Percentiles rank a stretch among this genome's conserved stretches.
phyloP scores from a whole-genome alignment of 2,888 invertebrate species.

The Chouioia cunea region DNA sequence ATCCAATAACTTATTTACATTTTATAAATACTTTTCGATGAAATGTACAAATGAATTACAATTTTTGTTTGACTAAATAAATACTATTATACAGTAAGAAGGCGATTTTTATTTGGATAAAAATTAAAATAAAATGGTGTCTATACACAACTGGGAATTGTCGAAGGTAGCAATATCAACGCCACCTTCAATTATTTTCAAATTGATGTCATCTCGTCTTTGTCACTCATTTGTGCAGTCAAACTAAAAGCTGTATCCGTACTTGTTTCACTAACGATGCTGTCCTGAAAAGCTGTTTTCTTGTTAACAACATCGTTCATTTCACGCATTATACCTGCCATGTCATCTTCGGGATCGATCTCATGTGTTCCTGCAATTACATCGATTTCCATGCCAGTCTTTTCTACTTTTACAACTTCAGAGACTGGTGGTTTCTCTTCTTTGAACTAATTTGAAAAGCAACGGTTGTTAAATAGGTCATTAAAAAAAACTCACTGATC shows the following conservation, averaged over 20 bases:
- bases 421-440: conserved; percentile 52
- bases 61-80: conserved; percentile 29
- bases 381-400: conserved; percentile 54
- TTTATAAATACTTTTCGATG: conserved; percentile 7
- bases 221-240: conserved; percentile 64
- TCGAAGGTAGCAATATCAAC: no score
- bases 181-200: conserved; percentile 18
- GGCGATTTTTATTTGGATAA: conserved; percentile 5
- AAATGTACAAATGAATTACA: conserved; percentile 28
- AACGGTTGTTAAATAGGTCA: conserved; percentile 3
- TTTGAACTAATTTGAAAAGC: conserved; percentile 55
- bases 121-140: conserved; percentile 17
- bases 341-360: conserved; percentile 66
- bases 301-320: conserved; percentile 63
- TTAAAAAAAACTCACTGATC: conserved; percentile 1
- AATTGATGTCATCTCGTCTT: conserved; percentile 58
- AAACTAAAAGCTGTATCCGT: conserved; percentile 67
- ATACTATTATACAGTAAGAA: conserved; percentile 16
- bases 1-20: conserved; percentile 40
- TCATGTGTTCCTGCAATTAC: conserved; percentile 60
- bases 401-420: conserved; percentile 41
- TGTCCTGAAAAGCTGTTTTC: conserved; percentile 62
- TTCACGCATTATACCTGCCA: conserved; percentile 67
- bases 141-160: conserved; percentile 19
- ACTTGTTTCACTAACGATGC: conserved; percentile 65